A percentile compares a stretch with the other conserved stretches of the same genome.
Conservation (phyloP, 2,113 vertebrate genomes). For the Barnardius zonarius region DNA sequence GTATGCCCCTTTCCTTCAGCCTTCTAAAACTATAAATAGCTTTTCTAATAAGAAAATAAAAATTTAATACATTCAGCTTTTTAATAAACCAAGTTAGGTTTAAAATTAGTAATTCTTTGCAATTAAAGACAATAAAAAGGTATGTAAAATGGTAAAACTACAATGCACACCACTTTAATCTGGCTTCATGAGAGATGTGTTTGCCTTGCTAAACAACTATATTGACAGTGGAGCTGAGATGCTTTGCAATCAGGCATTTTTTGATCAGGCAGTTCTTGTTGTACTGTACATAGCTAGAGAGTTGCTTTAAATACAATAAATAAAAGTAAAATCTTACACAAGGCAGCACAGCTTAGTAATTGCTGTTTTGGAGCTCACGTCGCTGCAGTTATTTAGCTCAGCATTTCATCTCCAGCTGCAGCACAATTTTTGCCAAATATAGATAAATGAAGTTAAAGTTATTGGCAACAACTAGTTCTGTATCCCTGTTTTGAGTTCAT, state of each 20-base stretch:
- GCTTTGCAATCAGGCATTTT: constrained; percentile 18
- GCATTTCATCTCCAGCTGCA: constrained; percentile 83
- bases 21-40: constrained; percentile 52
- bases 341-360: constrained; percentile 74
- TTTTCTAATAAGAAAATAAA: constrained; percentile 25
- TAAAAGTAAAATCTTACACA: constrained; percentile 76
- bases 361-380: constrained; percentile 79
- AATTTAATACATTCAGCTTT: neutral
- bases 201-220: neutral
- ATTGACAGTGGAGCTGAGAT: neutral
- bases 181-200: neutral
- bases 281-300: constrained; percentile 56
- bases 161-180: neutral
- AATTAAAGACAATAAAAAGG: constrained; percentile 50
- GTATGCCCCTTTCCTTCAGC: neutral
- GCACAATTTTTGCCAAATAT: constrained; percentile 83
- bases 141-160: neutral
- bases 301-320: constrained; percentile 75
- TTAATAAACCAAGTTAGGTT: constrained; percentile 28
- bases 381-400: constrained; percentile 78
- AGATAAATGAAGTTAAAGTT: constrained; percentile 86
- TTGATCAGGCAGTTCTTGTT: constrained; percentile 39
- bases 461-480: constrained; percentile 74
- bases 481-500: constrained; percentile 76
- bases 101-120: constrained; percentile 34